Evolutionary conservation across 2,888 invertebrate species (phyloP), one percentile per base, ranked within the genome.

Genomic region (Chrysina gloriosa): DNA sequence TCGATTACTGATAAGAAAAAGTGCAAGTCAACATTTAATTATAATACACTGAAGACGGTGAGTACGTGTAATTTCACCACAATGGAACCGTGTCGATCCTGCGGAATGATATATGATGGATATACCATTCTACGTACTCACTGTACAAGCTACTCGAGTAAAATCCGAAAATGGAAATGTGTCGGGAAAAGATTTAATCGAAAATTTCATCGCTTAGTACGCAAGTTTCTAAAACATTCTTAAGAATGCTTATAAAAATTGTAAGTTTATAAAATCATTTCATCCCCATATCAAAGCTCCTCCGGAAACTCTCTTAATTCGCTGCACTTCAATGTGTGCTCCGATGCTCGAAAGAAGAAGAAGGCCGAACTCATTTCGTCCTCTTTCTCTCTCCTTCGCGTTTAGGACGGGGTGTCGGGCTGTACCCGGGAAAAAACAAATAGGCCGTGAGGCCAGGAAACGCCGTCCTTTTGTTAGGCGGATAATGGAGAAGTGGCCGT

Each of bases 401-500:
- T 63, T 25, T 27, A 27, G 23, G 16, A 21, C 19, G 29, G 9
- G 45, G 29, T 5, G 29, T 64, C 23, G 23, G 54, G 16, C n/a
- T 52, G 29, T 29, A 54, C 25, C 23, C 42, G 48, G 54, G 63
- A 68, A 68, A 68, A 68, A 68, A 68, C 68, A 68, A 68, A 68
- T 68, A 68, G 68, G 68, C 68, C 48, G 47, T 61, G 52, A 42
- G 47, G 16, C 36, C 52, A 25, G 48, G 61, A 48, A 58, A 61
- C 48, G 48, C 48, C 48, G 58, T 67, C 50, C 69, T 48, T 65
- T 69, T 64, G 56, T 65, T 34, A 63, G 48, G 39, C 56, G 65
- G 48, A 69, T 65, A 75, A 75, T 75, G 70, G 73, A 66, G 66
- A 27, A 71, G 73, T 73, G 72, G 71, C 69, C 72, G 74, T 71